Evolutionary conservation across 2,113 vertebrate genomes (phyloP).

Genomic region (Prochilodus magdalenae): DNA sequence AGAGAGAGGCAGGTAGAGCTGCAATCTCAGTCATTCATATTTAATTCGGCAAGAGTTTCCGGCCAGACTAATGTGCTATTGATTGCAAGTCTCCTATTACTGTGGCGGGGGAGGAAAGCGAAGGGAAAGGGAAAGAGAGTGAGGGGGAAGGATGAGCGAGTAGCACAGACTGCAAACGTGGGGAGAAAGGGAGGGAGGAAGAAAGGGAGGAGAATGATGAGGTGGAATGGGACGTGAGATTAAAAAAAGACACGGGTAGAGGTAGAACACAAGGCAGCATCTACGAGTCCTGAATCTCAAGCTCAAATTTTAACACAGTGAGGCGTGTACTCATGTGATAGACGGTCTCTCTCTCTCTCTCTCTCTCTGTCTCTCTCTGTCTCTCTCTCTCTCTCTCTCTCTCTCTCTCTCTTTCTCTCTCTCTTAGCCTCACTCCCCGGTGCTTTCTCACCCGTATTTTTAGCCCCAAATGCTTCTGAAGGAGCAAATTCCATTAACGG

Average conservation of each 20-base stretch:
- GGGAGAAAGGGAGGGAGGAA: conserved; percentile 58
- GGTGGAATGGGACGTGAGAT: conserved; percentile 54
- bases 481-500: conserved; percentile 31
- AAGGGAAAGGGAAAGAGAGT: conserved; percentile 11
- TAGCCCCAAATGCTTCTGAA: background rate
- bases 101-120: conserved; percentile 59
- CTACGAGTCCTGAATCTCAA: conserved; percentile 47
- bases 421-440: background rate
- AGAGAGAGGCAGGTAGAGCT: conserved; percentile 75
- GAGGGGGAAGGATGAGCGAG: background rate
- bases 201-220: conserved; percentile 51
- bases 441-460: conserved; percentile 10
- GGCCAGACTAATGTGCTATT: conserved; percentile 83
- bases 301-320: conserved; percentile 35
- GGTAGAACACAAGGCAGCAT: conserved; percentile 47
- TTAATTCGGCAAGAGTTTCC: conserved; percentile 82
- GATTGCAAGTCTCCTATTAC: conserved; percentile 83
- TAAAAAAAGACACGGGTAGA: conserved; percentile 7
- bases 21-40: conserved; percentile 84
- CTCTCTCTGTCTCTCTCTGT: background rate
- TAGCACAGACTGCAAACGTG: conserved; percentile 34
- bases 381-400: background rate
- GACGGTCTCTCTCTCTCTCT: background rate
- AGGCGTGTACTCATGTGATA: background rate
- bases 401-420: background rate